phyloP scores from a whole-genome alignment of 1,140 invertebrate species.

The Pemphigus obesinymphae region DNA sequence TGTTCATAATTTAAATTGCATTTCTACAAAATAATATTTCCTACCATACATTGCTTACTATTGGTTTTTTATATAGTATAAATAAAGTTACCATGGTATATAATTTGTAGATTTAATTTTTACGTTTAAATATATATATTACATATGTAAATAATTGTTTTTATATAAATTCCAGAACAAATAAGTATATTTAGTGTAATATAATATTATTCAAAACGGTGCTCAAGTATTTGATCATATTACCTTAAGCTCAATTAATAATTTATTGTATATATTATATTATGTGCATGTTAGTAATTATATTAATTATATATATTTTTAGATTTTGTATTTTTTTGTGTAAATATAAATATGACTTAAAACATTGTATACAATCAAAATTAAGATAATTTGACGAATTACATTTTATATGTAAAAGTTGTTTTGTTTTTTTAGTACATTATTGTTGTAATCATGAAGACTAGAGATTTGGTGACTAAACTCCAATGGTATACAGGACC shows the following conservation, averaged over 20 bases:
- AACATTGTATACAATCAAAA: conserved; percentile 22
- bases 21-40: not conserved
- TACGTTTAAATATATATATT: not conserved
- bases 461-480: no score
- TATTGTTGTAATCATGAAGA: no score
- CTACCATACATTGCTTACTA: conserved; percentile 1
- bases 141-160: not conserved
- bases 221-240: conserved; percentile 27
- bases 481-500: no score
- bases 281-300: not conserved
- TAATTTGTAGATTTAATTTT: conserved; percentile 11
- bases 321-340: not conserved
- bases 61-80: conserved; percentile 8
- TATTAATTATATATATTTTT: not conserved
- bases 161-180: not conserved
- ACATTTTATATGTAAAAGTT: conserved; percentile 6
- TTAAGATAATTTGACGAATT: not conserved
- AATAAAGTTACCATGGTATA: conserved; percentile 35
- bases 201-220: conserved; percentile 15
- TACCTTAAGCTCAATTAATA: conserved; percentile 21
- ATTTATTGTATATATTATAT: not conserved
- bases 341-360: not conserved
- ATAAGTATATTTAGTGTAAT: not conserved
- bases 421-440: not conserved
- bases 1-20: conserved; percentile 15